Evolutionary conservation across 2,888 invertebrate species (phyloP).

Genomic region (Cremastinae sp.): DNA sequence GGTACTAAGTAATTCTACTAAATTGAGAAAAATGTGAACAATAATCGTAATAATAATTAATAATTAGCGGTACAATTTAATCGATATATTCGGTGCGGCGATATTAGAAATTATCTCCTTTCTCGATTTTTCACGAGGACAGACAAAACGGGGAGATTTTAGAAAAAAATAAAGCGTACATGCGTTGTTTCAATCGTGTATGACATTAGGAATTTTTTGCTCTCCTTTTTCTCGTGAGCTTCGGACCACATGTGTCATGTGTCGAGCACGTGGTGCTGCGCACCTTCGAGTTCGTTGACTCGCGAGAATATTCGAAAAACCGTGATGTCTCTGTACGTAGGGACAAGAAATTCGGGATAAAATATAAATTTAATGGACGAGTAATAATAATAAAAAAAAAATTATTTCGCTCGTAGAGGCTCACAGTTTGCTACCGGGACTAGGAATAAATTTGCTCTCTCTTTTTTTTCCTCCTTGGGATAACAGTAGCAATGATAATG

Average conservation of each 20-base stretch:
- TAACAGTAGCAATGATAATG: conserved; percentile 59
- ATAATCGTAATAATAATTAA: conserved; percentile 49
- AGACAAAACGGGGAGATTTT: conserved; percentile 60
- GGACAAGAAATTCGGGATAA: background rate
- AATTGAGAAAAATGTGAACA: conserved; percentile 40
- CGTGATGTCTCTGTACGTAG: background rate
- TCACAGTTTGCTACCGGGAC: conserved; percentile 44
- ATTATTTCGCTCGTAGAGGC: background rate
- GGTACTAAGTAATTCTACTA: conserved; percentile 36
- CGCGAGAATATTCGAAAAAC: background rate
- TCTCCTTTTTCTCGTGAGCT: conserved; percentile 42
- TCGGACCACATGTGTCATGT: conserved; percentile 48
- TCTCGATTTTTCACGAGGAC: conserved; percentile 38
- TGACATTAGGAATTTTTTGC: conserved; percentile 41
- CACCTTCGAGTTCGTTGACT: conserved; percentile 36
- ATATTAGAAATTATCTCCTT: conserved; percentile 54
- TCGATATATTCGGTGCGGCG: conserved; percentile 49
- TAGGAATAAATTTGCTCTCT: conserved; percentile 61
- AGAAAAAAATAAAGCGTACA: conserved; percentile 23
- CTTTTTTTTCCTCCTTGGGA: conserved; percentile 46
- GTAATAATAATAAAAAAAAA: background rate
- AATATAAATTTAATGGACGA: too few species aligned
- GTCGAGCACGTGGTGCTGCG: conserved; percentile 42
- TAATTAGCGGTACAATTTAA: conserved; percentile 55
- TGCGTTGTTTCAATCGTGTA: conserved; percentile 1